Conservation (phyloP, 1,140 invertebrate species). For the Drosophila athabasca region DNA sequence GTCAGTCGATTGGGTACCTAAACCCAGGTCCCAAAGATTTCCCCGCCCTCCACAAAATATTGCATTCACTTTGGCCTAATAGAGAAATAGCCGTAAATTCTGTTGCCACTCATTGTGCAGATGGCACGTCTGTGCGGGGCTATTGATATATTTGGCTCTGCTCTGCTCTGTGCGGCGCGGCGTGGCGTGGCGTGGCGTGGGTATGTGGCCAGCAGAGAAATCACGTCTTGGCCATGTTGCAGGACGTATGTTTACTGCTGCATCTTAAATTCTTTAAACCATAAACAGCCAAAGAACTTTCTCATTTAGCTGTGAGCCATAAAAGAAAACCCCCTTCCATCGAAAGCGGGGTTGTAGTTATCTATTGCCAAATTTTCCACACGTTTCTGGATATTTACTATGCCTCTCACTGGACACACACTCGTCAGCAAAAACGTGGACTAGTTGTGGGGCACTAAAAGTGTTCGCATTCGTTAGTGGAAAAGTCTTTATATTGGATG, state of each 20-base stretch:
- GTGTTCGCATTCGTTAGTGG: too few species aligned
- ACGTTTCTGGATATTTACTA: conserved; percentile 47
- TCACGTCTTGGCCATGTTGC: conserved; percentile 45
- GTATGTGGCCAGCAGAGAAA: conserved; percentile 32
- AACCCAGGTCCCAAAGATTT: conserved; percentile 2
- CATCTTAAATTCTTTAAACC: conserved; percentile 55
- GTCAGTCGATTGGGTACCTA: conserved; percentile 59
- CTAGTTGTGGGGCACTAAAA: too few species aligned
- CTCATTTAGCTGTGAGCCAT: conserved; percentile 43
- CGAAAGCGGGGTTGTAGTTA: conserved; percentile 44
- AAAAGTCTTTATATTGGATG: background rate
- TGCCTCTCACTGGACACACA: conserved; percentile 18
- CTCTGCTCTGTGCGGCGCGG: too few species aligned
- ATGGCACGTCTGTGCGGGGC: conserved; percentile 54
- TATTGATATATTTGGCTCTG: conserved; percentile 32
- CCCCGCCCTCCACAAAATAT: conserved; percentile 14
- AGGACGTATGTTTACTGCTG: conserved; percentile 31
- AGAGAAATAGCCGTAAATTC: conserved; percentile 55
- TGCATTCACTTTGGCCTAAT: conserved; percentile 52
- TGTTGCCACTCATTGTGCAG: conserved; percentile 28
- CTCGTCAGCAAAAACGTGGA: conserved; percentile 4
- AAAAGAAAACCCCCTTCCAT: background rate
- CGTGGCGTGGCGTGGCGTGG: background rate
- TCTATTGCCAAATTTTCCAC: conserved; percentile 52
- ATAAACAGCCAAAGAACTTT: conserved; percentile 46